A percentile compares a stretch with the other conserved stretches of the same genome.
Conservation (phyloP, 2,113 vertebrate species). For the Dicerorhinus sumatrensis region DNA sequence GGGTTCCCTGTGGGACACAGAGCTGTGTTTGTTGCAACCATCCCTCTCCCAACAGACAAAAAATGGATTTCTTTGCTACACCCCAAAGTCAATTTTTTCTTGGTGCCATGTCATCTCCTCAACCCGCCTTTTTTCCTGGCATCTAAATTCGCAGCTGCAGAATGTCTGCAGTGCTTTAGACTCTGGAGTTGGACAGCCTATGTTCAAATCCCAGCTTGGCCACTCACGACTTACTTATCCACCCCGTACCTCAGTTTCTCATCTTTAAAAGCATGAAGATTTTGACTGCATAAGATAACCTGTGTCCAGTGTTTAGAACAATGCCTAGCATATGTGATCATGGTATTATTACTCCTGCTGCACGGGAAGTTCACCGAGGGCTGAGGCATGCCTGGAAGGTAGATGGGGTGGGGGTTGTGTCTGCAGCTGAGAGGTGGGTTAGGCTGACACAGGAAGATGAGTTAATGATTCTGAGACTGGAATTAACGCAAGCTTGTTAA, state of each 20-base stretch:
- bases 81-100: not conserved
- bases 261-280: not conserved
- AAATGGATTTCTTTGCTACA: not conserved
- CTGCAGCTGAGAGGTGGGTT: not conserved
- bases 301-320: not conserved
- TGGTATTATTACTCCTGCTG: not conserved
- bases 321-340: not conserved
- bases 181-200: accelerated
- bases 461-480: not conserved
- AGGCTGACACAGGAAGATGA: not conserved
- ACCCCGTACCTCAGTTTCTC: not conserved
- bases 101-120: accelerated
- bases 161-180: not conserved
- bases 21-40: not conserved
- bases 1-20: not conserved
- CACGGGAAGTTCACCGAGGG: not conserved
- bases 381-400: not conserved
- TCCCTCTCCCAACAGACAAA: not conserved
- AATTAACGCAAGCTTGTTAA: not conserved
- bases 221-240: not conserved
- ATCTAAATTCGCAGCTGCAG: not conserved
- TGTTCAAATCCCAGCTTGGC: not conserved
- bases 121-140: accelerated
- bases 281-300: not conserved
- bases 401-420: accelerated